Conservation (phyloP, 2,888 invertebrate species). For the Entomobrya proxima region DNA sequence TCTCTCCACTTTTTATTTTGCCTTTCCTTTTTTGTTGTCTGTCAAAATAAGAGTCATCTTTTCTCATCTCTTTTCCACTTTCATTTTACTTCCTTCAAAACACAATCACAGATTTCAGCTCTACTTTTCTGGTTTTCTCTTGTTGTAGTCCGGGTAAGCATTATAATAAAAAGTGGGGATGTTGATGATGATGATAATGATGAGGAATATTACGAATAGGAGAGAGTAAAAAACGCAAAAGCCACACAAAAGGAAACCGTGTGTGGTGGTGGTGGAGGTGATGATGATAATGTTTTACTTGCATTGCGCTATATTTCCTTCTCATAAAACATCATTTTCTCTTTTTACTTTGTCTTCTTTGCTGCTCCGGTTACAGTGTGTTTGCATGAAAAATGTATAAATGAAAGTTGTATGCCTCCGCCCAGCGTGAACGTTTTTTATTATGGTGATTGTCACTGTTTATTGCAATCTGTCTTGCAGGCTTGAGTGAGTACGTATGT, state of each 20-base stretch:
- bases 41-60: conserved; percentile 59
- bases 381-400: not conserved
- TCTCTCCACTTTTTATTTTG: conserved; percentile 31
- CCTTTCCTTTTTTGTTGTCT: conserved; percentile 40
- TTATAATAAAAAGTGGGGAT: conserved; percentile 3
- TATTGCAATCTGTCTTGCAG: too few species aligned
- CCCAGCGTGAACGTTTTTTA: too few species aligned
- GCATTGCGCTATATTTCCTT: not conserved
- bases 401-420: not conserved
- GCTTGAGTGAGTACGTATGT: too few species aligned
- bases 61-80: conserved; percentile 25
- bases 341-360: not conserved
- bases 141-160: too few species aligned
- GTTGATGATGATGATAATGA: not conserved
- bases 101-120: not conserved
- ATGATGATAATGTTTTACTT: not conserved
- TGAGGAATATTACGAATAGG: too few species aligned
- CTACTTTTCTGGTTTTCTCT: too few species aligned
- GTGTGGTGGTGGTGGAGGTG: not conserved
- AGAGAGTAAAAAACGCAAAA: conserved; percentile 57
- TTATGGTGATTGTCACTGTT: too few species aligned
- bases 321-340: conserved; percentile 18
- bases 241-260: conserved; percentile 52
- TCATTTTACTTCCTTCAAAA: conserved; percentile 18
- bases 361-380: not conserved